A percentile compares a stretch with the other conserved stretches of the same genome.
These are phyloP conservation scores for Meiosimyza platycephala DNA, from an alignment of 2,888 invertebrate genomes.

Conservation along the genomic window DNA sequence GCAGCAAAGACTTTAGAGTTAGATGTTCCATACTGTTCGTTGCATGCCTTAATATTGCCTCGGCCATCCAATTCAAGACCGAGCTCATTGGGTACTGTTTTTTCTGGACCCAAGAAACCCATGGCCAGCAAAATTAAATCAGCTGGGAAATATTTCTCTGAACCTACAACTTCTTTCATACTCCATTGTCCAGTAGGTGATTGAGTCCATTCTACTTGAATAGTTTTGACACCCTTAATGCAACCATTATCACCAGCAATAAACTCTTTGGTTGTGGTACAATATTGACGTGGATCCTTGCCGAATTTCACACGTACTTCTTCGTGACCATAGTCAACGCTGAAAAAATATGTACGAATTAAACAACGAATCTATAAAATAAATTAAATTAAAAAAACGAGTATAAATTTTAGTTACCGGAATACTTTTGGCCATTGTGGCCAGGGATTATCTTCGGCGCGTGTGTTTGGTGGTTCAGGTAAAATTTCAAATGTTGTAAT, in stretches of 20 bases:
- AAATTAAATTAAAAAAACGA: neutral
- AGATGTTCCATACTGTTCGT: slow-evolving; percentile 82
- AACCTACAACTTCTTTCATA: slow-evolving; percentile 87
- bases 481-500: slow-evolving; percentile 98
- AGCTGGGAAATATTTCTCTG: slow-evolving; percentile 83
- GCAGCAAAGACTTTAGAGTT: slow-evolving; percentile 92
- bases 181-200: slow-evolving; percentile 93
- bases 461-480: slow-evolving; percentile 85
- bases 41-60: slow-evolving; percentile 88
- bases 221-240: slow-evolving; percentile 90
- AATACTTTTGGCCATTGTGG: slow-evolving; percentile 98
- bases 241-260: slow-evolving; percentile 84
- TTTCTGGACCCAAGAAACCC: slow-evolving; percentile 98
- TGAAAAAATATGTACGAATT: slow-evolving; percentile 46
- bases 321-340: slow-evolving; percentile 98
- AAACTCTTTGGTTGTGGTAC: slow-evolving; percentile 95
- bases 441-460: slow-evolving; percentile 96
- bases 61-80: slow-evolving; percentile 88
- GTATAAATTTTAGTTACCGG: slow-evolving; percentile 68
- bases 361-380: neutral
- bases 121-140: slow-evolving; percentile 96
- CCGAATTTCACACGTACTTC: slow-evolving; percentile 93
- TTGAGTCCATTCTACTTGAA: slow-evolving; percentile 93
- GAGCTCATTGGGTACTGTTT: slow-evolving; percentile 84
- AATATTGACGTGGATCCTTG: slow-evolving; percentile 92